Base-by-base conservation (phyloP, 92 coral and sea anemone genomes). In the Zoanthus sansibaricus region DNA sequence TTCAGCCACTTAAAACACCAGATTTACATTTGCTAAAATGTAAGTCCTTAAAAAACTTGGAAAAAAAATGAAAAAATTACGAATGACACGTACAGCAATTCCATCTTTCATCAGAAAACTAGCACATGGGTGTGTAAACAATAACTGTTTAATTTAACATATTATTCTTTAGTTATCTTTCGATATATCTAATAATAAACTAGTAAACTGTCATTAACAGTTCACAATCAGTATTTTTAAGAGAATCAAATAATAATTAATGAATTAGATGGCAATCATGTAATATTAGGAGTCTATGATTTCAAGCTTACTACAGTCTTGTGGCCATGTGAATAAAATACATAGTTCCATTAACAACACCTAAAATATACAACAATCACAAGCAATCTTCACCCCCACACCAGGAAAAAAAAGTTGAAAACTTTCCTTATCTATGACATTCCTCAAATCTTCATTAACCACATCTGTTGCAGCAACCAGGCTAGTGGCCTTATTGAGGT, bases 381-480 rank as follows among this genome's bases (percentile, higher is more conserved):
- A 66, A n/a, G 71, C 32, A 66, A 66, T 66, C 71, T 66, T 66
- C 12, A n/a, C 69, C 44, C 17, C 78, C 83, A 71, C 72, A 90
- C 67, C 62, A 73, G 47, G 51, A 31, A 37, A 31, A 66, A 56
- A 73, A 17, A 46, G 25, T n/a, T 33, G 17, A 30, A 73, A 47
- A 64, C 75, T 17, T 59, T 69, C 89, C 89, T 71, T 86, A 31
- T 49, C 86, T 14, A 87, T 51, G 79, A 87, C 79, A 47, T 49
- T 74, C 8, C 46, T 54, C 56, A 87, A 75, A 25, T 87, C 90
- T 66, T 84, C 71, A 72, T 87, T 87, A 79, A 72, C 82, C 74
- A 87, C 84, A 72, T 80, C 90, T 47, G 74, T 30, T 46, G 71
- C 82, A 72, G 90, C 80, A 68, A 87, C 85, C 84, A 86, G 73